These are phyloP conservation scores for Zapornia atra DNA, from an alignment of 2,113 vertebrate species.

Conservation along the genomic window DNA sequence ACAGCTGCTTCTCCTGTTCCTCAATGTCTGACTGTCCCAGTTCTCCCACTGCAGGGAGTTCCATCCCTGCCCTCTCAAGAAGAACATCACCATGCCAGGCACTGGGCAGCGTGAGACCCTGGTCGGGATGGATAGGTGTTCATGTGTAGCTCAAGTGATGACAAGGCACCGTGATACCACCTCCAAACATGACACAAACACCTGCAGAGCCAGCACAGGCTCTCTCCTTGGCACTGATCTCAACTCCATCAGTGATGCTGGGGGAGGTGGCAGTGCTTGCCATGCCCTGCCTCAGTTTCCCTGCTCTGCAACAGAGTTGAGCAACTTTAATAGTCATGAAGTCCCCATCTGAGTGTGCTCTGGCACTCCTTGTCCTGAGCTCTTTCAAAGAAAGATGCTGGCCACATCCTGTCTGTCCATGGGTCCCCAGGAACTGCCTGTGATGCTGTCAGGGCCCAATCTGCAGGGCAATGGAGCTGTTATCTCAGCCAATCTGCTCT, in stretches of 20 bases:
- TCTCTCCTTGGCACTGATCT: neutral
- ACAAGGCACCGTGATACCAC: neutral
- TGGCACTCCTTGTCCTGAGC: neutral
- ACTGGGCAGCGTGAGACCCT: accelerated
- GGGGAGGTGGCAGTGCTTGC: accelerated
- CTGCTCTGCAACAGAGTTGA: neutral
- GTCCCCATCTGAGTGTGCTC: neutral
- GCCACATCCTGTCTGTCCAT: accelerated
- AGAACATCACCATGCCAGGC: neutral
- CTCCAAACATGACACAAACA: neutral
- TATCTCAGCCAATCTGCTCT: neutral
- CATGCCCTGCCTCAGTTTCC: neutral
- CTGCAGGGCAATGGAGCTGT: accelerated
- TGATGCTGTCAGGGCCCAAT: neutral
- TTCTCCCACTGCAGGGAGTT: neutral
- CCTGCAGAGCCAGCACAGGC: accelerated
- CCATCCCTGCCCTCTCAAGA: neutral
- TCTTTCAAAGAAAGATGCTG: neutral
- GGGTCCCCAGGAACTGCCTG: neutral
- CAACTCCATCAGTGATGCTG: neutral
- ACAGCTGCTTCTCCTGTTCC: neutral
- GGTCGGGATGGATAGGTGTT: accelerated
- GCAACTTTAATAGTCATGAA: neutral
- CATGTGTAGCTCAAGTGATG: neutral
- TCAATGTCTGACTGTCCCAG: neutral